Evolutionary conservation across 2,113 vertebrate genomes (phyloP), one percentile per base, ranked within the genome.

Genomic region (Hirundichthys speculiger): DNA sequence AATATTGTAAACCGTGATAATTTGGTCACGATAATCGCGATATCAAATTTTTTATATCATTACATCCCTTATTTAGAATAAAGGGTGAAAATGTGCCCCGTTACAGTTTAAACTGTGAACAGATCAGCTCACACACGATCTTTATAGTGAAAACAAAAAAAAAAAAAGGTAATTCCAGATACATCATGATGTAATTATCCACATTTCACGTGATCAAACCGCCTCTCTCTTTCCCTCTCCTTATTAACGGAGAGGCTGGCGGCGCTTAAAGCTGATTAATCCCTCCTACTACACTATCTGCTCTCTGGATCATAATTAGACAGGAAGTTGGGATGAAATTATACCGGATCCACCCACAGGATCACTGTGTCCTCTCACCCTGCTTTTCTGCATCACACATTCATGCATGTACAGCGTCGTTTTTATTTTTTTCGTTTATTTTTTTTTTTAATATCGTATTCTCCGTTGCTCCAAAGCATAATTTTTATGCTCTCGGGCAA

Each of bases 231-330:
- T 45, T 25, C 9, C 52, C 2, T 3, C 46, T 59, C 45, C 8
- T 68, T 64, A 70, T 77, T 76, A 76, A 74, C 51, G 18, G 48
- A 68, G 77, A 52, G 63, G 66, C 62, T 46, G 79, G 61, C 65
- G 73, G 50, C 62, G 62, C 61, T 86, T 69, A 61, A 55, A 82
- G 64, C 56, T 66, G 72, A 87, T 83, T 64, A 85, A 72, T 75
- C 60, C 75, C 66, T 72, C 85, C 85, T 58, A 67, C 81, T 45
- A n/a, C n/a, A 73, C n/a, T 81, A 80, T 80, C 65, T 78, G 62
- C n/a, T 81, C 73, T 68, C 57, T 54, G 66, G 69, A 80, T 85
- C 86, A 62, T 86, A 85, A 85, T 89, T 84, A 85, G 81, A 52
- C 71, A 78, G 70, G 67, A 74, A 74, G 63, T 63, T 66, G 58